A percentile compares a stretch with the other conserved stretches of the same genome.
These are phyloP conservation scores for Channa maculata DNA, from an alignment of 2,113 vertebrate species.

Conservation along the genomic window DNA sequence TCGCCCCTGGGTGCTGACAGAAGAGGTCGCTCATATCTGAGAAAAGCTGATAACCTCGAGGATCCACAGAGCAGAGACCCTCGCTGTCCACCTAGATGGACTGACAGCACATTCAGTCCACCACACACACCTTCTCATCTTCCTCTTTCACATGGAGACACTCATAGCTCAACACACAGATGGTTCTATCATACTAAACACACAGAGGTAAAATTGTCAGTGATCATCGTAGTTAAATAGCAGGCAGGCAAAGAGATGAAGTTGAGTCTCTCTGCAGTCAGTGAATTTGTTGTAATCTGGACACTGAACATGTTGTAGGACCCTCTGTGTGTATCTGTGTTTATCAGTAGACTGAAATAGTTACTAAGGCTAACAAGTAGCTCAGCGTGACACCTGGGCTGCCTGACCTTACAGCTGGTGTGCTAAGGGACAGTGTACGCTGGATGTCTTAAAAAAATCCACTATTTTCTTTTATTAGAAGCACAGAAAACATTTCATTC, in stretches of 20 bases:
- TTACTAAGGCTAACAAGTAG: conserved; percentile 30
- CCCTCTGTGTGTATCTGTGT: conserved; percentile 3
- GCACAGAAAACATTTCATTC: too few species aligned
- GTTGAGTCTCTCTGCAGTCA: conserved; percentile 3
- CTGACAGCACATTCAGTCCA: conserved; percentile 32
- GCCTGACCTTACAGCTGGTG: too few species aligned
- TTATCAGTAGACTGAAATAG: conserved; percentile 70
- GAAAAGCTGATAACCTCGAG: conserved; percentile 76
- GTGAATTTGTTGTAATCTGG: conserved; percentile 31
- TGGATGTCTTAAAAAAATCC: too few species aligned
- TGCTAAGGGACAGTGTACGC: too few species aligned
- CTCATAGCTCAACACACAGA: background rate
- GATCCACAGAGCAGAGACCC: conserved; percentile 40
- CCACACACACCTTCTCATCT: conserved; percentile 48
- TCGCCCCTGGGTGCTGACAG: conserved; percentile 80
- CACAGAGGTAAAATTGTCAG: background rate
- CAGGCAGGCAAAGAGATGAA: too few species aligned
- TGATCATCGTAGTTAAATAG: background rate
- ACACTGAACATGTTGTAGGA: conserved; percentile 22
- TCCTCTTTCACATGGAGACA: background rate
- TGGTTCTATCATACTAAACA: background rate
- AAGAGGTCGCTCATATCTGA: conserved; percentile 78
- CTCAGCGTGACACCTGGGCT: conserved; percentile 33
- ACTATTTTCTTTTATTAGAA: too few species aligned
- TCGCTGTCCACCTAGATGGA: conserved; percentile 30